Conservation (phyloP, 1,140 invertebrate species). For the Caligus rogercresseyi region DNA sequence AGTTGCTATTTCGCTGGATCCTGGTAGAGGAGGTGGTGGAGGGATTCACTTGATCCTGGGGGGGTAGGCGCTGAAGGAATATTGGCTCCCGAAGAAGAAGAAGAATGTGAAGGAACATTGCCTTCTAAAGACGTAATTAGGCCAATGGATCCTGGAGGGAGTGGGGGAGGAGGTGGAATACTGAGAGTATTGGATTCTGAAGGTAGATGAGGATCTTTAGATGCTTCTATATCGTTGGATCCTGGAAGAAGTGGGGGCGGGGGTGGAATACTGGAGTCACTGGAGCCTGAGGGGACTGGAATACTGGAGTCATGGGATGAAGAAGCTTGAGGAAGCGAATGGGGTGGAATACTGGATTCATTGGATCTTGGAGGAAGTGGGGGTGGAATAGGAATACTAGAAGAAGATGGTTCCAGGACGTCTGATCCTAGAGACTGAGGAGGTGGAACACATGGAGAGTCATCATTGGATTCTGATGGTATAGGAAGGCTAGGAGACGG, state of each 20-base stretch:
- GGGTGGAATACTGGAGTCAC: too few species aligned
- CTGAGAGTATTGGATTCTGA: constrained; percentile 24
- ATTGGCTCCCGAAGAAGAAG: constrained; percentile 22
- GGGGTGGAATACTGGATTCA: too few species aligned
- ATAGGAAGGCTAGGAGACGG: too few species aligned
- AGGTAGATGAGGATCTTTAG: too few species aligned
- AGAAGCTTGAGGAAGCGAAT: too few species aligned
- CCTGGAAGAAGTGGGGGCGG: constrained; percentile 23
- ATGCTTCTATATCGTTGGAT: constrained; percentile 22
- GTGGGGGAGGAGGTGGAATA: constrained; percentile 26
- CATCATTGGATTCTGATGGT: neutral
- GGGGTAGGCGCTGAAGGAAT: constrained; percentile 29
- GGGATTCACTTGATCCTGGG: constrained; percentile 24
- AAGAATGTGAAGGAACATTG: constrained; percentile 24
- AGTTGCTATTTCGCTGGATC: too few species aligned
- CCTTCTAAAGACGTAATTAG: too few species aligned
- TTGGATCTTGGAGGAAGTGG: too few species aligned
- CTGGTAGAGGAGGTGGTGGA: constrained; percentile 23
- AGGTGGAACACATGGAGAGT: neutral
- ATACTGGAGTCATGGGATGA: neutral
- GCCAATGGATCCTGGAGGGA: too few species aligned
- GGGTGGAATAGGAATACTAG: too few species aligned
- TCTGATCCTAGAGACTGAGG: neutral
- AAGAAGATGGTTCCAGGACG: too few species aligned
- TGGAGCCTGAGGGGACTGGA: neutral